Percentiles rank a stretch among this genome's conserved stretches.
phyloP scores from a whole-genome alignment of 2,113 vertebrate genomes.

The Chionomys nivalis region DNA sequence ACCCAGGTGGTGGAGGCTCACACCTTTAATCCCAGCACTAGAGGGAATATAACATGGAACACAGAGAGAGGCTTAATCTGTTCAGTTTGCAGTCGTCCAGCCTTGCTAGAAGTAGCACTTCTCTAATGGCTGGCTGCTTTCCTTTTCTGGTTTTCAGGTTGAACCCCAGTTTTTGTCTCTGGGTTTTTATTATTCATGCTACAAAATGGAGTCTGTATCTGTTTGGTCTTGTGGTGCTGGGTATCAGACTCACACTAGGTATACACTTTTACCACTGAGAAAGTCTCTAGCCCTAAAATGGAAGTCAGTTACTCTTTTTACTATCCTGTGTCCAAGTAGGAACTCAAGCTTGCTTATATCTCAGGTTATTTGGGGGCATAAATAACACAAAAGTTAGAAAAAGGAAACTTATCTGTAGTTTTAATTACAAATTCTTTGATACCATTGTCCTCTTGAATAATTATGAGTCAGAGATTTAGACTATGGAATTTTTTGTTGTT shows the following conservation, averaged over 20 bases:
- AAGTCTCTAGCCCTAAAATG: background rate
- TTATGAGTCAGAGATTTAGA: slow-evolving; percentile 39
- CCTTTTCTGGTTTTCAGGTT: too few relatives aligned
- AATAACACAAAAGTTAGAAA: slow-evolving; percentile 3
- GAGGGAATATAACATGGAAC: too few relatives aligned
- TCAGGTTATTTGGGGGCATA: slow-evolving; percentile 24
- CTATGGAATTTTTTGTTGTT: background rate
- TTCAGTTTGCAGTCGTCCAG: too few relatives aligned
- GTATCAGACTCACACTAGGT: background rate
- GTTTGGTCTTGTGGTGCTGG: background rate
- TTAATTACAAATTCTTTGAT: slow-evolving; percentile 37
- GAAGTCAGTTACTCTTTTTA: slow-evolving; percentile 8
- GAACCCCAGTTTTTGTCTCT: too few relatives aligned
- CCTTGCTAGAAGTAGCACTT: too few relatives aligned
- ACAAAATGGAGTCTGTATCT: background rate
- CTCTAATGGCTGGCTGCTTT: too few relatives aligned
- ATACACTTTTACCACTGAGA: background rate
- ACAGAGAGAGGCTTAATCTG: too few relatives aligned
- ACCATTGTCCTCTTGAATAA: background rate
- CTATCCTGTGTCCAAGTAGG: fast-evolving
- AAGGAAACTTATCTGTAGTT: background rate
- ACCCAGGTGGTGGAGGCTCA: too few relatives aligned
- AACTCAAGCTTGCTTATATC: background rate
- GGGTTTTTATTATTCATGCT: too few relatives aligned
- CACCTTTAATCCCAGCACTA: too few relatives aligned